A percentile compares a stretch with the other conserved stretches of the same genome.
Conservation (phyloP, 92 coral and sea anemone species). For the Phenganax subtilis region DNA sequence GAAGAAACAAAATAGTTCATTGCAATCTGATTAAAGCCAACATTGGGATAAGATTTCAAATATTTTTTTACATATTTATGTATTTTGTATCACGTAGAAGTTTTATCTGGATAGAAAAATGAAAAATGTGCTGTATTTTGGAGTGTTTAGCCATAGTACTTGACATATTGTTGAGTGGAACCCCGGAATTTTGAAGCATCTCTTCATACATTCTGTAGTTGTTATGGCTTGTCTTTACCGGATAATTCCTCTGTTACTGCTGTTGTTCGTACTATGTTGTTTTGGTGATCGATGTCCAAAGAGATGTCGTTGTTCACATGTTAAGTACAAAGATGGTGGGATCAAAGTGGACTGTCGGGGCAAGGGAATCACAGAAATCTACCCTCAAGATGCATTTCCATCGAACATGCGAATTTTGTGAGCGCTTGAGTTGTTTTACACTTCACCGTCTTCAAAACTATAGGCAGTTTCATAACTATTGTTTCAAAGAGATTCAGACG, state of each 20-base stretch:
- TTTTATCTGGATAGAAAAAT: not conserved
- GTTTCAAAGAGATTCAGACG: not conserved
- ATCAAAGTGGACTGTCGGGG: constrained; percentile 14
- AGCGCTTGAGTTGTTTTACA: not conserved
- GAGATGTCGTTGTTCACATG: not conserved
- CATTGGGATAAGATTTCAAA: constrained; percentile 21
- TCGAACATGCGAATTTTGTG: constrained; percentile 15
- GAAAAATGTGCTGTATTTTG: not conserved
- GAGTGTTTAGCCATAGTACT: not conserved
- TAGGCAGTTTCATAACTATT: not conserved
- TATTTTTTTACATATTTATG: constrained; percentile 6
- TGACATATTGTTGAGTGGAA: constrained; percentile 6
- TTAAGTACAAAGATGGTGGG: not conserved
- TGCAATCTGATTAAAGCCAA: constrained; percentile 13
- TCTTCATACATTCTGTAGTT: not conserved
- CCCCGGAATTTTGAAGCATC: not conserved
- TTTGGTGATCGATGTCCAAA: not conserved
- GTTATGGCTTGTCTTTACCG: constrained; percentile 13
- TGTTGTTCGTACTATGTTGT: not conserved
- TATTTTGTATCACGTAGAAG: not conserved
- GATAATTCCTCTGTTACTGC: constrained; percentile 9
- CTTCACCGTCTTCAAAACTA: not conserved
- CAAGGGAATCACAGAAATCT: constrained; percentile 16
- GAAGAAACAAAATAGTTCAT: not conserved
- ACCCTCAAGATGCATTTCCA: constrained; percentile 3